A percentile compares a stretch with the other conserved stretches of the same genome.
These are phyloP conservation scores for Odobenus rosmarus DNA, from an alignment of 2,113 vertebrate genomes.

Conservation along the genomic window DNA sequence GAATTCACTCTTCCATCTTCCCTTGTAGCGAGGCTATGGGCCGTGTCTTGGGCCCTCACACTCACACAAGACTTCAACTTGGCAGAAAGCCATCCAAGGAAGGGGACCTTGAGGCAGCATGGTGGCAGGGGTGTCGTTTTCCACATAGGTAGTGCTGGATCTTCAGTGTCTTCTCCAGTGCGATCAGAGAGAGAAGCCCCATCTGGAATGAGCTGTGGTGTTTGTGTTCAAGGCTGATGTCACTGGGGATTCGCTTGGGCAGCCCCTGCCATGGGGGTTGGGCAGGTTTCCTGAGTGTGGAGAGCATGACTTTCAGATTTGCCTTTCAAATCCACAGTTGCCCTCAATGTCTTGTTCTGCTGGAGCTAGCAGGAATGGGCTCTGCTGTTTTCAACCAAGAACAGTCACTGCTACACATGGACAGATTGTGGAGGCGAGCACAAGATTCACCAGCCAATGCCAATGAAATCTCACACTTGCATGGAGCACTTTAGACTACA, in stretches of 20 bases:
- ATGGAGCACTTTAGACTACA: neutral
- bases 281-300: neutral
- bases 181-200: neutral
- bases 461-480: neutral
- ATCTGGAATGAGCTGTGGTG: neutral
- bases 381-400: neutral
- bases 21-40: neutral
- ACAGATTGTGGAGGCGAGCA: neutral
- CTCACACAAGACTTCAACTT: neutral
- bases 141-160: neutral
- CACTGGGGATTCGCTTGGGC: neutral
- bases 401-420: neutral
- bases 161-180: neutral
- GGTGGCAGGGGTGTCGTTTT: neutral
- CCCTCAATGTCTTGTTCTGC: neutral
- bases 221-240: neutral
- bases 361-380: neutral
- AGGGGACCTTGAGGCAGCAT: neutral
- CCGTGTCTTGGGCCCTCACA: neutral
- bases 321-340: neutral
- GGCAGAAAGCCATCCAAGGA: neutral
- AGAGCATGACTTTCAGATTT: neutral
- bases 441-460: neutral
- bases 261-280: neutral
- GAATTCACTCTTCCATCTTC: neutral